phyloP scores from a whole-genome alignment of 2,113 vertebrate genomes.

The Cathartes aura region DNA sequence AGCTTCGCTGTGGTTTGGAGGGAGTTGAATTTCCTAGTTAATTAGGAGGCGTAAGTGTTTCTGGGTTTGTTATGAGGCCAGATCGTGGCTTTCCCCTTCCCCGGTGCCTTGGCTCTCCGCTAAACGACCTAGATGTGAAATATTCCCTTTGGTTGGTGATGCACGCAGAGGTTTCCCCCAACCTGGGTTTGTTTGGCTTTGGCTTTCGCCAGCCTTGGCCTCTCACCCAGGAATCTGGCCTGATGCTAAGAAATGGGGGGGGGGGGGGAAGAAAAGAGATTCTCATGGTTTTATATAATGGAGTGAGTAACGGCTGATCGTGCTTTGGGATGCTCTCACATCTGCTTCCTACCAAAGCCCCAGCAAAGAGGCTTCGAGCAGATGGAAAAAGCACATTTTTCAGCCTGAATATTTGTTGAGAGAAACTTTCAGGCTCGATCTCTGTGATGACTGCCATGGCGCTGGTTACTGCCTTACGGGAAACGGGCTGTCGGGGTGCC shows the following conservation, averaged over 20 bases:
- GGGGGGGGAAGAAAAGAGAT: neutral
- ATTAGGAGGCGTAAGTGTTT: conserved; percentile 31
- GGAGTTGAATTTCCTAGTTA: conserved; percentile 21
- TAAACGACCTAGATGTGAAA: neutral
- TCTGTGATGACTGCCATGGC: rapidly evolving
- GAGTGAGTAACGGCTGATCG: neutral
- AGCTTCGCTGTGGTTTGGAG: conserved; percentile 29
- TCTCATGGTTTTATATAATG: conserved; percentile 40
- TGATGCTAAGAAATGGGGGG: neutral
- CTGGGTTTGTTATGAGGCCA: conserved; percentile 20
- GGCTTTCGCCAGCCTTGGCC: neutral
- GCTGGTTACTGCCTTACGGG: neutral
- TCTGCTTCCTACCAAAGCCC: conserved; percentile 54
- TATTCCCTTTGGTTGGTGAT: neutral
- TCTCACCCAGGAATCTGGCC: conserved; percentile 11
- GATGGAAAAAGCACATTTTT: conserved; percentile 39
- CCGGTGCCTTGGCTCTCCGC: neutral
- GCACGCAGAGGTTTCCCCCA: neutral
- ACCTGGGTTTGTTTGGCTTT: neutral
- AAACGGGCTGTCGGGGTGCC: neutral
- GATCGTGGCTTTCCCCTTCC: conserved; percentile 26
- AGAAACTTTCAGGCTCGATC: neutral
- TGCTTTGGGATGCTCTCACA: conserved; percentile 55
- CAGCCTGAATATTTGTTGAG: neutral
- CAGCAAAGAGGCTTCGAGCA: neutral